phyloP scores from a whole-genome alignment of 2,888 invertebrate genomes.

The Pecten maximus region DNA sequence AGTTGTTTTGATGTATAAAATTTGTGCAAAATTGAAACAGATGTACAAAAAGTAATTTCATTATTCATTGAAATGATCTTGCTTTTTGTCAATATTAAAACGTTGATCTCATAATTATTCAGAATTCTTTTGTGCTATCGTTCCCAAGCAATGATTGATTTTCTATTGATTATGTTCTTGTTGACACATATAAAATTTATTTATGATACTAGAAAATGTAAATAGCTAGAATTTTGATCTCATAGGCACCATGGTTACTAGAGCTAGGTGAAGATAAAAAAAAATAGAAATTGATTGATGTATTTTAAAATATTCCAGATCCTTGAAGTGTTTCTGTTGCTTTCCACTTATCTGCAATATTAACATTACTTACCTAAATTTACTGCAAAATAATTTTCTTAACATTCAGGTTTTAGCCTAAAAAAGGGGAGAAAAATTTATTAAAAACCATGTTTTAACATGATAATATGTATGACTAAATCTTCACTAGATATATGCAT shows the following conservation, averaged over 20 bases:
- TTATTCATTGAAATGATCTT: neutral
- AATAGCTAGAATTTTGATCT: slow-evolving; percentile 5
- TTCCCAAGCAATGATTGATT: neutral
- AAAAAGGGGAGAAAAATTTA: too few species aligned
- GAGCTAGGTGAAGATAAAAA: neutral
- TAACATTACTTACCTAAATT: too few species aligned
- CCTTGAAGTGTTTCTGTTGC: too few species aligned
- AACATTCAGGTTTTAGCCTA: too few species aligned
- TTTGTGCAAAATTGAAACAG: neutral
- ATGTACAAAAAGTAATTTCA: neutral
- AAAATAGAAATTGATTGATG: neutral
- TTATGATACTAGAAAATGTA: slow-evolving; percentile 2
- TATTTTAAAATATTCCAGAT: neutral
- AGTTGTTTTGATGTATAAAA: neutral
- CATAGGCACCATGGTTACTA: neutral
- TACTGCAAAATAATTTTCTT: too few species aligned
- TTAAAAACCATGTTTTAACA: too few species aligned
- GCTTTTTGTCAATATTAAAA: neutral
- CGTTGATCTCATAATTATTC: neutral
- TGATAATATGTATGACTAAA: too few species aligned
- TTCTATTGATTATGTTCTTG: neutral
- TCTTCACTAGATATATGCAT: too few species aligned
- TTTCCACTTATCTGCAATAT: too few species aligned
- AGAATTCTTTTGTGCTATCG: neutral
- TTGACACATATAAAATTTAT: slow-evolving; percentile 13